A percentile compares a stretch with the other conserved stretches of the same genome.
These are phyloP conservation scores for Anabas testudineus DNA, from an alignment of 2,797 vertebrate genomes.

Conservation along the genomic window DNA sequence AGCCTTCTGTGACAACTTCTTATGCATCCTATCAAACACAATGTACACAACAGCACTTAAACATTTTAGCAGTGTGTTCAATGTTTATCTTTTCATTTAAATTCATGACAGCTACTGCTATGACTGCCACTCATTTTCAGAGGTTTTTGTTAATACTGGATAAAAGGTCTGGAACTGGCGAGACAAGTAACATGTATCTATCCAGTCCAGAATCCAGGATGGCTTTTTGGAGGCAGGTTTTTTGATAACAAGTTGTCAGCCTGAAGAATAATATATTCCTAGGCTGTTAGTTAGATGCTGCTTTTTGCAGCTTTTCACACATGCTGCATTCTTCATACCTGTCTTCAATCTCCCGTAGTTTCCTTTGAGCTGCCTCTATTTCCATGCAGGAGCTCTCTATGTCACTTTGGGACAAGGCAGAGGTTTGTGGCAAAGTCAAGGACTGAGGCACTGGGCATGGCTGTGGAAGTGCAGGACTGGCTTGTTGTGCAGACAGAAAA, in stretches of 20 bases:
- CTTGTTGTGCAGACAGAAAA: slow-evolving; percentile 43
- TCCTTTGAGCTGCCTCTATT: slow-evolving; percentile 85
- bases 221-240: background rate
- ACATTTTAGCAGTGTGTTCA: background rate
- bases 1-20: too few relatives aligned
- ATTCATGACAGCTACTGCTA: background rate
- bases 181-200: too few relatives aligned
- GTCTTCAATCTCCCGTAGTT: slow-evolving; percentile 86
- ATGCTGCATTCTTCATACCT: slow-evolving; percentile 63
- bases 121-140: too few relatives aligned
- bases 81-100: background rate
- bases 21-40: background rate
- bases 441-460: slow-evolving; percentile 37
- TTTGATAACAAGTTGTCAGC: background rate
- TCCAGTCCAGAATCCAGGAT: background rate
- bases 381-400: slow-evolving; percentile 82
- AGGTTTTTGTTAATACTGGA: background rate
- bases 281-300: background rate
- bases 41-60: background rate
- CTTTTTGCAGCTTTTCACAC: background rate
- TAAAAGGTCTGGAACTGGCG: background rate
- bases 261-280: background rate
- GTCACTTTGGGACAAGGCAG: slow-evolving; percentile 49
- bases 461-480: slow-evolving; percentile 41
- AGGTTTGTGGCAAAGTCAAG: slow-evolving; percentile 36